Conservation (phyloP, 2,888 invertebrate species). For the Drosophila helvetica region DNA sequence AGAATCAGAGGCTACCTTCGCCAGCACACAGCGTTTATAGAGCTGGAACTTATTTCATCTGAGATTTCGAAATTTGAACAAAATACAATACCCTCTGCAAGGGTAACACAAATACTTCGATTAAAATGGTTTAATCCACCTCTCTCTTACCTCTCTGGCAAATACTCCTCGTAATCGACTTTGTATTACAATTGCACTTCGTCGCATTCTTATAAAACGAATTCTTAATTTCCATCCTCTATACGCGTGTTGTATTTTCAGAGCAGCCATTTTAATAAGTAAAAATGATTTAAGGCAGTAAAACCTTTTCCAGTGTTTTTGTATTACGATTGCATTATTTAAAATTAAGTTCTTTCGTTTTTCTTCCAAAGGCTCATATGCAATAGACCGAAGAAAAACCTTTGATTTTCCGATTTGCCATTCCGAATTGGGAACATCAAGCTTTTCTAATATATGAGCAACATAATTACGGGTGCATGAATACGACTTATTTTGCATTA, state of each 20-base stretch:
- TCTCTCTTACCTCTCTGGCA: constrained; percentile 89
- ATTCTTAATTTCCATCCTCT: constrained; percentile 93
- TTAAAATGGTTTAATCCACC: not conserved
- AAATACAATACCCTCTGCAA: not conserved
- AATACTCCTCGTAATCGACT: constrained; percentile 94
- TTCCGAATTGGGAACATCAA: constrained; percentile 89
- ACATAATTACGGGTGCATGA: constrained; percentile 74
- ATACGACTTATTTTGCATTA: constrained; percentile 82
- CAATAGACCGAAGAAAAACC: constrained; percentile 91
- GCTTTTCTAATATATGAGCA: constrained; percentile 85
- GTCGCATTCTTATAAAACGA: constrained; percentile 90
- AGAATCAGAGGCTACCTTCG: too few species aligned
- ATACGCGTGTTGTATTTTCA: constrained; percentile 92
- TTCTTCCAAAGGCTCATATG: constrained; percentile 94
- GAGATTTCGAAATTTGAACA: not conserved
- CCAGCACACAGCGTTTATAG: too few species aligned
- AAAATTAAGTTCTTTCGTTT: constrained; percentile 88
- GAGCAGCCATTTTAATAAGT: constrained; percentile 87
- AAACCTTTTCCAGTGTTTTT: constrained; percentile 90
- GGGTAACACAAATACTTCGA: not conserved
- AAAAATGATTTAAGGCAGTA: constrained; percentile 88
- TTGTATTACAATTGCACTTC: constrained; percentile 94
- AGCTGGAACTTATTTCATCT: too few species aligned
- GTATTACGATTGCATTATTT: constrained; percentile 89
- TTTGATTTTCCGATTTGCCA: constrained; percentile 96